Conservation (phyloP, 2,888 invertebrate genomes). For the Torymus auratus region DNA sequence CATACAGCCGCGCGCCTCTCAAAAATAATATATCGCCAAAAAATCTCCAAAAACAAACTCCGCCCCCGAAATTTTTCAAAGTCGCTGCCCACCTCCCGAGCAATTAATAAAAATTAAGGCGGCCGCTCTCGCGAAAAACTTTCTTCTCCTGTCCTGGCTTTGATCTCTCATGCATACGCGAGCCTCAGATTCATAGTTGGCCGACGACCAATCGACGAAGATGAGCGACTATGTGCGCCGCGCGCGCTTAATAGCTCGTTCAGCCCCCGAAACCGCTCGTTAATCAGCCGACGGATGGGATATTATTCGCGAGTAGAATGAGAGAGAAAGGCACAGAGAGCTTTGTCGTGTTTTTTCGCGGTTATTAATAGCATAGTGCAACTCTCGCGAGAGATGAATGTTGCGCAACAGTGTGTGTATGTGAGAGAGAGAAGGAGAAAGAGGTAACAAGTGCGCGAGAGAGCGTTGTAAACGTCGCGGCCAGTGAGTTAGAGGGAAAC, state of each 20-base stretch:
- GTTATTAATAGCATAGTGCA: too few species aligned
- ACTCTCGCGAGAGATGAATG: background rate
- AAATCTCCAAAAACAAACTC: background rate
- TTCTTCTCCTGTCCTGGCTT: background rate
- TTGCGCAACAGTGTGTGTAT: slow-evolving; percentile 12
- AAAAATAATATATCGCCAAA: slow-evolving; percentile 3
- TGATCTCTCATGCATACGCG: slow-evolving; percentile 11
- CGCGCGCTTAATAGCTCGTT: slow-evolving; percentile 62
- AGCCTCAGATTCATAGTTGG: slow-evolving; percentile 32
- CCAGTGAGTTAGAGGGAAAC: slow-evolving; percentile 48
- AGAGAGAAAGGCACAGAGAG: too few species aligned
- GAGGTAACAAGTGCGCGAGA: slow-evolving; percentile 28
- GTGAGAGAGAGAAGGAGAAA: slow-evolving; percentile 31
- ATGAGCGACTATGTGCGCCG: slow-evolving; percentile 57
- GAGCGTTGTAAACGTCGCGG: slow-evolving; percentile 41
- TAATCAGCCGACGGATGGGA: slow-evolving; percentile 58
- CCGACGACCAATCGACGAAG: slow-evolving; percentile 57
- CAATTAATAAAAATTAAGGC: slow-evolving; percentile 36
- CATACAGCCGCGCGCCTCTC: background rate
- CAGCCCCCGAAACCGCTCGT: slow-evolving; percentile 58
- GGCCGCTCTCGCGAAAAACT: background rate
- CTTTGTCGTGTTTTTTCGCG: too few species aligned
- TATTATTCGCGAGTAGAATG: slow-evolving; percentile 48
- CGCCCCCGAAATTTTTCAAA: background rate
- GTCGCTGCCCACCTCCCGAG: background rate